Conservation (phyloP, 30 jellyfish, hydroid and myxozoan species). For the Hydra vulgaris region DNA sequence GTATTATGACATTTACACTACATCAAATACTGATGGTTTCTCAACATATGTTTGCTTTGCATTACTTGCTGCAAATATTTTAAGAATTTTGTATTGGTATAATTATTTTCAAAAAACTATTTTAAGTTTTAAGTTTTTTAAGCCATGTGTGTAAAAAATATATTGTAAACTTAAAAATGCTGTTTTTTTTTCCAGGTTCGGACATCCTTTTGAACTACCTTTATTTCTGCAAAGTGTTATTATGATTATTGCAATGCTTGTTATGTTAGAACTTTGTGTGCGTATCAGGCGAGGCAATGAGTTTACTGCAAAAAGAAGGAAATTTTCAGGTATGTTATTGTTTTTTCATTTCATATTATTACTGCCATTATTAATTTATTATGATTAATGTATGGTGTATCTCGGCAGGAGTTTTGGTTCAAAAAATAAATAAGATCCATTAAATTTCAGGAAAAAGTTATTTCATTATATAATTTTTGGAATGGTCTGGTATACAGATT, state of each 20-base stretch:
- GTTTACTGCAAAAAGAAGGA: slow-evolving; percentile 61
- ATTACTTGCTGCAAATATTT: slow-evolving; percentile 63
- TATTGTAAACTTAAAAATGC: too few species aligned
- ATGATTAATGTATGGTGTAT: too few species aligned
- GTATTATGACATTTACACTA: slow-evolving; percentile 57
- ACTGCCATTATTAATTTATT: too few species aligned
- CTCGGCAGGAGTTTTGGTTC: too few species aligned
- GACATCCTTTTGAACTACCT: slow-evolving; percentile 95
- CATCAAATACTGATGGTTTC: slow-evolving; percentile 66
- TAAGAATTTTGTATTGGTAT: slow-evolving; percentile 82
- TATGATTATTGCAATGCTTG: slow-evolving; percentile 85
- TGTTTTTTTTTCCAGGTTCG: slow-evolving; percentile 68
- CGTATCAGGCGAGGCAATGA: slow-evolving; percentile 80
- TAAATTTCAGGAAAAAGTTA: too few species aligned
- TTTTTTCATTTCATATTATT: too few species aligned
- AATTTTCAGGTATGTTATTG: slow-evolving; percentile 27
- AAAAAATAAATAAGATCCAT: too few species aligned
- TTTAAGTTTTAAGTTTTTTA: too few species aligned
- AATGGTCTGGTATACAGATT: too few species aligned
- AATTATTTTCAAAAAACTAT: slow-evolving; percentile 1
- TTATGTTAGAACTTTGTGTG: slow-evolving; percentile 67
- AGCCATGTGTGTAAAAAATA: background rate
- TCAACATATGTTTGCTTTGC: slow-evolving; percentile 92
- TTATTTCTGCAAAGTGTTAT: slow-evolving; percentile 83
- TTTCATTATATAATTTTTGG: too few species aligned